Conservation (phyloP, 2,113 vertebrate genomes). For the Micromys minutus region DNA sequence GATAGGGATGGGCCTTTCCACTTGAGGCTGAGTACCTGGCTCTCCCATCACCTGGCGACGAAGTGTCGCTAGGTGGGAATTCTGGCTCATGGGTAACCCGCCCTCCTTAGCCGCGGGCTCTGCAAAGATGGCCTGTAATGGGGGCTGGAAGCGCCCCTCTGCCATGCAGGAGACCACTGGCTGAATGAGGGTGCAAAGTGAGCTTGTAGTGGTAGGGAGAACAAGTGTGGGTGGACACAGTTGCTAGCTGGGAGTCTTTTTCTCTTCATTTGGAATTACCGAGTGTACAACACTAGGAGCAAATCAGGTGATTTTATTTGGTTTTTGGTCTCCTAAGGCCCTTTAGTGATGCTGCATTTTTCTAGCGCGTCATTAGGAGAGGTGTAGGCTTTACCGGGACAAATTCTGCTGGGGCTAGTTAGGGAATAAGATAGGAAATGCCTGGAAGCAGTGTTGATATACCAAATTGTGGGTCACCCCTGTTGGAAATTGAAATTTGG, state of each 20-base stretch:
- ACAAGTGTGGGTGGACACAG: background rate
- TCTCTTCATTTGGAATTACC: background rate
- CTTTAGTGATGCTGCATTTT: background rate
- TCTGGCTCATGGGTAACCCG: background rate
- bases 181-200: background rate
- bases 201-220: background rate
- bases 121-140: background rate
- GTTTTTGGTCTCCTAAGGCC: background rate
- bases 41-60: background rate
- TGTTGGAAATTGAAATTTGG: slow-evolving; percentile 1
- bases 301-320: background rate
- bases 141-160: background rate
- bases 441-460: background rate
- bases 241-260: background rate
- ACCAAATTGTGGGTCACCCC: background rate
- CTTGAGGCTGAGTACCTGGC: background rate
- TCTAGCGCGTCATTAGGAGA: background rate
- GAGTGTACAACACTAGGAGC: background rate
- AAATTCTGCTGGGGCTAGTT: background rate
- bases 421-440: background rate
- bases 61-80: background rate
- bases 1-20: background rate
- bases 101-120: background rate
- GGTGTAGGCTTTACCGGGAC: background rate
- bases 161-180: background rate